Evolutionary conservation across 2,888 invertebrate genomes (phyloP).

Genomic region (Cerceris rybyensis): DNA sequence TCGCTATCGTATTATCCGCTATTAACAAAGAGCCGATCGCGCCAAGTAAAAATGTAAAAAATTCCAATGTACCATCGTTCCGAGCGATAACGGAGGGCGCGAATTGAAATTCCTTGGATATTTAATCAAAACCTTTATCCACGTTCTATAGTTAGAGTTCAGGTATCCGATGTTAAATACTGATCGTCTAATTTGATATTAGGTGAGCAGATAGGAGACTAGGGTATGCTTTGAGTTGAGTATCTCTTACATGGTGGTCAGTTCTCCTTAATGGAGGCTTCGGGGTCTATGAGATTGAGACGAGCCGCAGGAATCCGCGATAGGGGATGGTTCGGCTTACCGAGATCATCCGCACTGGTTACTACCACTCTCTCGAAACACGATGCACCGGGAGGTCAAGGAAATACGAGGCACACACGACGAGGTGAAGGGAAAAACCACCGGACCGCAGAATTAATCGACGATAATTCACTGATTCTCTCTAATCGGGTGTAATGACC

Average conservation of each 20-base stretch:
- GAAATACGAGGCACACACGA: constrained; percentile 16
- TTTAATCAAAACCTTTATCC: too few species aligned
- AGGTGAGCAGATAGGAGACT: neutral
- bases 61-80: too few species aligned
- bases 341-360: constrained; percentile 46
- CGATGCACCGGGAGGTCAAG: constrained; percentile 31
- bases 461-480: constrained; percentile 12
- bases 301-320: constrained; percentile 59
- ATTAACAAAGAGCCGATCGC: too few species aligned
- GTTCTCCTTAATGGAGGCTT: constrained; percentile 45
- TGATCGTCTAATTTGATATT: neutral
- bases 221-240: too few species aligned
- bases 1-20: too few species aligned
- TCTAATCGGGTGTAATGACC: neutral
- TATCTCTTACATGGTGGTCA: neutral
- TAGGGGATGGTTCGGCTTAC: constrained; percentile 48
- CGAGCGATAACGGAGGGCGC: too few species aligned
- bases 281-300: constrained; percentile 45
- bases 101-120: too few species aligned
- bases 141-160: too few species aligned
- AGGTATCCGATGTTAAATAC: too few species aligned
- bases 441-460: neutral
- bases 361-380: constrained; percentile 53
- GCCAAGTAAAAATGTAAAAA: too few species aligned
- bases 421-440: neutral